Base-by-base conservation (phyloP, 1,140 invertebrate genomes). In the Bursaphelenchus mucronatus region DNA sequence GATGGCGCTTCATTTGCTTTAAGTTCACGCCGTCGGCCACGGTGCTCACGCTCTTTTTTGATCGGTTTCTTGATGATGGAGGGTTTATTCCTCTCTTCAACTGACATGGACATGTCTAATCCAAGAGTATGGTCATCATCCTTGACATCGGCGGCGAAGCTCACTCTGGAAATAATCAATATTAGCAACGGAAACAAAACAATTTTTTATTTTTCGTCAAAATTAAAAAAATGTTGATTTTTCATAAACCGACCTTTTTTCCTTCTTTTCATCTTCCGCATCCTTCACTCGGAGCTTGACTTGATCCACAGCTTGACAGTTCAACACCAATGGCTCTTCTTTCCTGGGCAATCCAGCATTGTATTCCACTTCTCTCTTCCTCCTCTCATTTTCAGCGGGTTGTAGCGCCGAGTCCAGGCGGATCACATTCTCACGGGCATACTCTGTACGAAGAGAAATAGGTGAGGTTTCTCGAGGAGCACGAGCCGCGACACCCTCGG, bases 61-160 rank as follows among this genome's bases (percentile, higher is more conserved):
- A 79, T 81, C 21, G 77, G 77, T 45, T 79, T 79, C 57, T 78
- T 76, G 62, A 79, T 76, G 45, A 79, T 79, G 0, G 76, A 67
- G 11, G 79, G 68, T 30, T 55, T 51, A 15, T 64, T 46, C 17
- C 55, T 53, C 9, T 46, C 56, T 45, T 76, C 40, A 13, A 69
- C 71, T 44, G 52, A 67, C 66, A 75, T 76, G 13, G 56, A 68
- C 44, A 73, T 73, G 53, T 77, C 70, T 62, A 73, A 52, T 9
- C 63, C 69, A 5, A 75, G 49, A 55, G 61, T 55, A 44, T 76
- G 51, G 21, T 62, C 76, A 46, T 81, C 75, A 54, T 79, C 77
- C 10, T 64, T 74, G 15, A 79, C 78, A 55, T 79, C 77, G 9
- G 78, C 76, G 7, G 77, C 77, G 54, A 79, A 79, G 50, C 76